phyloP scores from a whole-genome alignment of 2,888 invertebrate species.

The Apotomis betuletana region DNA sequence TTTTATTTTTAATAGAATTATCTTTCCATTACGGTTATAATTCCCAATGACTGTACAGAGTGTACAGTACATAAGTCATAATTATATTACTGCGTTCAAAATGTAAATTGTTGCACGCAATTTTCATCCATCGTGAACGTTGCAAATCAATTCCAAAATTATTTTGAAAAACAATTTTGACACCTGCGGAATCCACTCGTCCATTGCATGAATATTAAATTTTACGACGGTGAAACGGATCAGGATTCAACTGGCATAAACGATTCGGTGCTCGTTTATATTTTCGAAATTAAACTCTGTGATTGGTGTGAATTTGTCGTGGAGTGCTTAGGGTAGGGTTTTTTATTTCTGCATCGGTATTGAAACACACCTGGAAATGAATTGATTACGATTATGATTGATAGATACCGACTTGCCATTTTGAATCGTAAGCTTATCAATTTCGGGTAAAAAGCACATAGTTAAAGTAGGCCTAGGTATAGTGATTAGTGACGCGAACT shows the following conservation, averaged over 20 bases:
- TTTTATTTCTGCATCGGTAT: neutral
- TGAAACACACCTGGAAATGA: neutral
- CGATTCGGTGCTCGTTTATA: conserved; percentile 39
- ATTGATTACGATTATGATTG: neutral
- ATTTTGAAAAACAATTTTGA: conserved; percentile 31
- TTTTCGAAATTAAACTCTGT: conserved; percentile 25
- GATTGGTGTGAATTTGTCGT: conserved; percentile 15
- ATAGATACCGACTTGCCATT: too few relatives aligned
- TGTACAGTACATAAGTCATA: too few relatives aligned
- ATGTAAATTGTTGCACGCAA: neutral
- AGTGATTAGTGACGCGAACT: too few relatives aligned
- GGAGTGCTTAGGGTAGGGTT: neutral
- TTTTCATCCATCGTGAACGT: neutral
- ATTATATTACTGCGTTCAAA: too few relatives aligned
- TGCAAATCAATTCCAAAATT: neutral
- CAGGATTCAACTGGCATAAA: conserved; percentile 43
- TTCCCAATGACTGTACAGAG: too few relatives aligned
- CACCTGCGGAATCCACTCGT: conserved; percentile 44
- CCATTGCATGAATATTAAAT: conserved; percentile 52
- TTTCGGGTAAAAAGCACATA: too few relatives aligned
- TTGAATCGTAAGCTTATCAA: too few relatives aligned
- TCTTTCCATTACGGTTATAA: too few relatives aligned
- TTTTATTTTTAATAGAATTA: too few relatives aligned
- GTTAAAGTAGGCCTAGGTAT: too few relatives aligned
- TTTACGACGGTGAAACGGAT: conserved; percentile 50